These are phyloP conservation scores for Xerus rutilus DNA, from an alignment of 2,797 vertebrate species.

Conservation along the genomic window DNA sequence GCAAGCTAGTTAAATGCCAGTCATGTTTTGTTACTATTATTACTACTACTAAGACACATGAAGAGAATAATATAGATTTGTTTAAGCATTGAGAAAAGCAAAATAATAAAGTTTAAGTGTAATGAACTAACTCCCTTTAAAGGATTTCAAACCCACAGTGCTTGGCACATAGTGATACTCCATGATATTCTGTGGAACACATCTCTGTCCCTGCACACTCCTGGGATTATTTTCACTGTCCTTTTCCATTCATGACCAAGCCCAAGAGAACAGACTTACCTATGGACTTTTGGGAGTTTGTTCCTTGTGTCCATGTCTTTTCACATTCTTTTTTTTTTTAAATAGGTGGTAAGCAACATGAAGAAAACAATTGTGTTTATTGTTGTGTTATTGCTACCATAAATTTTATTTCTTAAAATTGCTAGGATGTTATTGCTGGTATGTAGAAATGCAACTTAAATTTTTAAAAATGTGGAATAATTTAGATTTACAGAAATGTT, in stretches of 20 bases:
- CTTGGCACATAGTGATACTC: background rate
- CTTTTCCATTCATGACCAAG: constrained; percentile 15
- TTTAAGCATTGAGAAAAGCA: constrained; percentile 28
- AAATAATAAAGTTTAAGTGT: background rate
- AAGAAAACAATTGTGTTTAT: constrained; percentile 11
- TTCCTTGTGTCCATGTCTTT: background rate
- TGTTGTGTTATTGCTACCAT: background rate
- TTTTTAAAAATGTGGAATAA: background rate
- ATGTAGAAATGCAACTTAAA: background rate
- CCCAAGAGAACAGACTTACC: background rate
- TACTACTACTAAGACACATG: background rate
- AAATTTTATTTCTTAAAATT: background rate
- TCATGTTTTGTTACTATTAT: background rate
- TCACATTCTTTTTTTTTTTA: background rate
- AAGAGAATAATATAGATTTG: background rate
- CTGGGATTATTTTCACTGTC: background rate
- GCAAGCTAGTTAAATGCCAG: background rate
- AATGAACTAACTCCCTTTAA: background rate
- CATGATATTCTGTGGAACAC: background rate
- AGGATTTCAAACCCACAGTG: background rate
- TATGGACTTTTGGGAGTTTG: background rate
- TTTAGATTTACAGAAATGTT: constrained; percentile 13
- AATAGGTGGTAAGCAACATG: background rate
- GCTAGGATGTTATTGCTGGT: background rate
- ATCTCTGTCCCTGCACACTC: background rate